These are phyloP conservation scores for Heteromormyrus szaboi DNA, from an alignment of 2,797 vertebrate species.

Conservation along the genomic window DNA sequence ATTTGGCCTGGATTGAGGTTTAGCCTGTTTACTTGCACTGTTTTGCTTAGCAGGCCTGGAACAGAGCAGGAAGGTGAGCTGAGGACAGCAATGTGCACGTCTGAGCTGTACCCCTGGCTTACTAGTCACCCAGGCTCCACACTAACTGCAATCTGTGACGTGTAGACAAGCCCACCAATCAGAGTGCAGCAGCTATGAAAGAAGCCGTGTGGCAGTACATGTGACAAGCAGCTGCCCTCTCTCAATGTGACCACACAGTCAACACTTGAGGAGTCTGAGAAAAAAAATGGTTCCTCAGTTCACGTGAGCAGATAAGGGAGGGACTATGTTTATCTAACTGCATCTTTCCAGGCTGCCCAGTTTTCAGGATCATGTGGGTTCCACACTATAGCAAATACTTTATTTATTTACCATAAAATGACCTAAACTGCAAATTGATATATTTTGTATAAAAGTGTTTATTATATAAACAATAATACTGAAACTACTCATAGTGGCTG, in stretches of 20 bases:
- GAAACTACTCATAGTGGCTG: background rate
- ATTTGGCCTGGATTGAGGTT: background rate
- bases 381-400: background rate
- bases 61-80: background rate
- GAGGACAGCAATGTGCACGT: background rate
- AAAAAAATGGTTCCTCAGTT: background rate
- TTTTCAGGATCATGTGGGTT: background rate
- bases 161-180: slow-evolving; percentile 13
- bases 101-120: background rate
- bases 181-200: background rate
- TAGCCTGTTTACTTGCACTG: background rate
- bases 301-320: background rate
- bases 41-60: background rate
- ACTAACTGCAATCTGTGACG: background rate
- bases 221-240: slow-evolving; percentile 21
- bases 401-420: background rate
- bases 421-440: background rate
- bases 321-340: background rate
- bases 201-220: slow-evolving; percentile 27
- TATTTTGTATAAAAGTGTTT: background rate
- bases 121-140: background rate
- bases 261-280: background rate
- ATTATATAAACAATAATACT: background rate
- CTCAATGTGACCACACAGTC: background rate
- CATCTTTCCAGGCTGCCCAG: background rate